Conservation (phyloP, 2,113 vertebrate genomes). For the Leucosticte australis region DNA sequence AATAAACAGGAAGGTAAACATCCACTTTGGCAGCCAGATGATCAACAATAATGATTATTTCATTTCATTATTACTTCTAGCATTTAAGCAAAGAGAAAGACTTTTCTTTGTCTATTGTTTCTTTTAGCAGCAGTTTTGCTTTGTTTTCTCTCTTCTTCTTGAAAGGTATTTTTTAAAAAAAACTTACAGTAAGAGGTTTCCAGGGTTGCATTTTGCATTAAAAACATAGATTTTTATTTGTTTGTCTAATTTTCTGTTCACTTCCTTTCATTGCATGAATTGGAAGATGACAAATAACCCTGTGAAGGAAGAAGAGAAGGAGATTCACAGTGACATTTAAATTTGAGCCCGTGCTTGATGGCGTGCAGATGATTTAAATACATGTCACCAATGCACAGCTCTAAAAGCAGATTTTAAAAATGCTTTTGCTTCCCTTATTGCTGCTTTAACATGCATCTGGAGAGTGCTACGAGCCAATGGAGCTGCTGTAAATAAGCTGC, state of each 20-base stretch:
- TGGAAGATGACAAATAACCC: conserved; percentile 39
- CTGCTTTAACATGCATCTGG: conserved; percentile 5
- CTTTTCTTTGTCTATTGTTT: not conserved
- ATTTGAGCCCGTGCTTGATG: conserved; percentile 21
- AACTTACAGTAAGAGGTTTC: not conserved
- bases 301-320: not conserved
- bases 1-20: not conserved
- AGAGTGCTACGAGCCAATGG: not conserved
- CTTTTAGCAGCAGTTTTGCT: not conserved
- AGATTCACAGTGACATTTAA: conserved; percentile 23
- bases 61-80: not conserved
- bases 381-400: conserved; percentile 6
- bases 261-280: not conserved
- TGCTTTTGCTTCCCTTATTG: conserved; percentile 41
- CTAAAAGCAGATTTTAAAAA: conserved; percentile 35
- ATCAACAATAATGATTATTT: not conserved
- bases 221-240: conserved; percentile 16
- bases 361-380: conserved; percentile 52
- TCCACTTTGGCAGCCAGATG: not conserved
- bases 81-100: not conserved
- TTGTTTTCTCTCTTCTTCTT: not conserved
- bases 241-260: conserved; percentile 14
- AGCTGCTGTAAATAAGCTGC: conserved; percentile 29
- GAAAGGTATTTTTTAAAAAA: not conserved
- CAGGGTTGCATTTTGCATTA: conserved; percentile 22